Percentiles rank a stretch among this genome's conserved stretches.
Conservation (phyloP, 2,797 vertebrate species). For the Choloepus didactylus region DNA sequence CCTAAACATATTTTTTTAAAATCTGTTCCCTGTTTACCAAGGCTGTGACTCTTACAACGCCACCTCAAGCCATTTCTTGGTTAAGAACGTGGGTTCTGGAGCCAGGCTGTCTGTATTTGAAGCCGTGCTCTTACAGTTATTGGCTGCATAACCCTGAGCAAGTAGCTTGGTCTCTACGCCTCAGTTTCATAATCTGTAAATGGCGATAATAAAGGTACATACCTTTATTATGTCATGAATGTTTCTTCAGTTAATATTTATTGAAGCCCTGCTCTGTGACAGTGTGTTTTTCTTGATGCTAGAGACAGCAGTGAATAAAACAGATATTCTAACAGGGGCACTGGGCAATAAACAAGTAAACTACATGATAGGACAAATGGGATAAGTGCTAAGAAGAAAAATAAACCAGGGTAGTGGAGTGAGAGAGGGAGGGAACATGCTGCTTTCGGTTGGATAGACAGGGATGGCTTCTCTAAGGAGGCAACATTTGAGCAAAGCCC, state of each 20-base stretch:
- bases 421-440: neutral
- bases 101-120: neutral
- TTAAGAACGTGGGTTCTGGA: neutral
- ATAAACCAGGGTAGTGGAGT: neutral
- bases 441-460: neutral
- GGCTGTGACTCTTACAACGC: neutral
- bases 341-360: neutral
- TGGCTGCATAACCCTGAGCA: neutral
- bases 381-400: neutral
- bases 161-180: neutral
- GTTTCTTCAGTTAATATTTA: neutral
- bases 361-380: neutral
- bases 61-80: neutral
- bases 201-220: neutral
- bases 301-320: neutral
- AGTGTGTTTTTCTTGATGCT: neutral
- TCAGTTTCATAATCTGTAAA: neutral
- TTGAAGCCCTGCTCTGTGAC: neutral
- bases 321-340: neutral
- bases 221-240: neutral
- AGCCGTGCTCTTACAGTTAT: neutral
- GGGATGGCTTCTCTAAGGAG: neutral
- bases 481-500: neutral
- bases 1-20: neutral
- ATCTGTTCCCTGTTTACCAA: neutral